These are phyloP conservation scores for Pseudomyrmex flavicornis DNA, from an alignment of 1,140 invertebrate genomes.

Conservation along the genomic window DNA sequence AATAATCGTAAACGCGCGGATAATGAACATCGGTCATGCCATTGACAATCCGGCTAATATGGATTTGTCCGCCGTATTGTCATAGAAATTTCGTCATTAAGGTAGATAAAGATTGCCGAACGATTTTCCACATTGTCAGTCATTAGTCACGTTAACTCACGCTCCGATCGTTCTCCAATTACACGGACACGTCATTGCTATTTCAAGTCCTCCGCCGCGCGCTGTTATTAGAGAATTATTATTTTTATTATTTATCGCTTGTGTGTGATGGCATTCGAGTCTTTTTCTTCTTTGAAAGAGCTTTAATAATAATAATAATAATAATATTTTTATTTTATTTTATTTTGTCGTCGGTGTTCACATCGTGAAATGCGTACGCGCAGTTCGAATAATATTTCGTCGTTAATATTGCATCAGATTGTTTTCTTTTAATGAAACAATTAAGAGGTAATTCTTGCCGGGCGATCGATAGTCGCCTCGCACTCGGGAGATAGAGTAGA, in stretches of 20 bases:
- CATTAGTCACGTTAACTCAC: conserved; percentile 54
- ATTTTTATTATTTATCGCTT: conserved; percentile 49
- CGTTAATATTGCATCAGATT: conserved; percentile 25
- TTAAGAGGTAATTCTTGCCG: conserved; percentile 26
- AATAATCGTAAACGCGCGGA: conserved; percentile 29
- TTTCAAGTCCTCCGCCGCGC: conserved; percentile 34
- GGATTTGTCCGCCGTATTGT: background rate
- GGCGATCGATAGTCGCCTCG: conserved; percentile 14
- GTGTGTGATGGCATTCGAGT: no score
- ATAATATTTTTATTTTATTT: no score
- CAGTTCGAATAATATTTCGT: conserved; percentile 33
- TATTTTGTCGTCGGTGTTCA: background rate
- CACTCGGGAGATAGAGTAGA: conserved; percentile 1
- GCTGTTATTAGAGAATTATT: conserved; percentile 62
- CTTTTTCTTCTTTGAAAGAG: conserved; percentile 1
- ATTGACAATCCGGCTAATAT: conserved; percentile 46
- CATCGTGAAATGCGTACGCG: conserved; percentile 16
- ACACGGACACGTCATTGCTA: conserved; percentile 55
- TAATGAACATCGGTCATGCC: conserved; percentile 25
- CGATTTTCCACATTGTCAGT: conserved; percentile 46
- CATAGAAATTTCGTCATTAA: conserved; percentile 42
- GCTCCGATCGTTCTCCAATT: conserved; percentile 49
- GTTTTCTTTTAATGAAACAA: background rate
- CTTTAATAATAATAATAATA: background rate
- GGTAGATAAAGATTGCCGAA: conserved; percentile 49